Base-by-base conservation (phyloP, 2,888 invertebrate species). In the Vesta saturnalis region DNA sequence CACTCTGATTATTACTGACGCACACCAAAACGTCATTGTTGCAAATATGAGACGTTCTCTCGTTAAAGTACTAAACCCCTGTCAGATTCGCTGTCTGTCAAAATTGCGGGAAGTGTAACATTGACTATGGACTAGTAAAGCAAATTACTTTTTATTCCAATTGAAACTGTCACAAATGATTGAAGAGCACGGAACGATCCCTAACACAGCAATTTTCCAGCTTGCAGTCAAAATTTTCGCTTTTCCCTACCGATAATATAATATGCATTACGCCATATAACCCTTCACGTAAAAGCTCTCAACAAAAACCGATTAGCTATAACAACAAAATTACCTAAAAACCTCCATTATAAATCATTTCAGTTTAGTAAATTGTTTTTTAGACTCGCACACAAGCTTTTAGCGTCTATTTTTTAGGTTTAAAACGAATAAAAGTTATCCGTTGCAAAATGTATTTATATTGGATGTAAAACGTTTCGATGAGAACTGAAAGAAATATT, bases 81-180 rank as follows among this genome's bases (percentile, higher is more conserved):
- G 62, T 67, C 67, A 67, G 67, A 67, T 67, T 67, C 49, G 35
- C 57, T 62, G 62, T 63, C 67, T 63, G 66, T 67, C 66, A 67
- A 67, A n/a, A 67, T 67, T 67, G 60, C 60, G 60, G 60, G 56
- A 61, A 61, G 66, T 67, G 60, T 60, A 54, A 55, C 57, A 52
- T 23, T 58, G 52, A 35, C 62, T 58, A 62, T 57, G 54, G 58
- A 52, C 64, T 49, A 64, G 63, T 68, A 68, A 16, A 14, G 58
- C 15, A 47, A 58, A 64, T 68, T 64, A 68, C 60, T 62, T 67
- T 68, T 64, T 68, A 63, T 61, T 60, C 56, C 68, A 68, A 68
- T 68, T 64, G 60, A 64, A 68, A 68, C 63, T 63, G 68, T 68
- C 68, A 60, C 60, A 60, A 47, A 60, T 68, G 68, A 68, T 68